phyloP scores from a whole-genome alignment of 2,113 vertebrate species.

The Pelmatolapia mariae region DNA sequence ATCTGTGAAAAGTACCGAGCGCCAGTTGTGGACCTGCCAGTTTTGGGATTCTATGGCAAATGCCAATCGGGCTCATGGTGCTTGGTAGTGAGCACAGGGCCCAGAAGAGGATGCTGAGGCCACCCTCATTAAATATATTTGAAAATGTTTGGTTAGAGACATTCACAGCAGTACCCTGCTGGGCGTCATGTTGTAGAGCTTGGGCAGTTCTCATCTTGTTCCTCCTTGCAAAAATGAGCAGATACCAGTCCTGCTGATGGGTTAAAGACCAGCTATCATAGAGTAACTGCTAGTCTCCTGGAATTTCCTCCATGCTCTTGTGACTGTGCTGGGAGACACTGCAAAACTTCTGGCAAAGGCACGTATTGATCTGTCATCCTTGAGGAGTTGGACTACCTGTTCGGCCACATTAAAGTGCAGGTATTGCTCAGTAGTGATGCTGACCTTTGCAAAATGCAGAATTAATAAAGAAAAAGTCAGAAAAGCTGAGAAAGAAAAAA shows the following conservation, averaged over 20 bases:
- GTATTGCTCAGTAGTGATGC: not conserved
- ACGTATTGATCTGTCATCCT: not conserved
- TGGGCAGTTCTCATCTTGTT: not conserved
- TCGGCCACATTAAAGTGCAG: not conserved
- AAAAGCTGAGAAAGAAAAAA: not conserved
- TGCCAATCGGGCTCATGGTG: not conserved
- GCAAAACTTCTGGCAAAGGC: not conserved
- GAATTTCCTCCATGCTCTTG: not conserved
- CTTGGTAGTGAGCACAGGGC: not conserved
- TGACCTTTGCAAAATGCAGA: not conserved
- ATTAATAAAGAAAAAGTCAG: not conserved
- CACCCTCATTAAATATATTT: not conserved
- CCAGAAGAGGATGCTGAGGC: not conserved
- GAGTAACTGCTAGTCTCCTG: not conserved
- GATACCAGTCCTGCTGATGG: not conserved
- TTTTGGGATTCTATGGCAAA: not conserved
- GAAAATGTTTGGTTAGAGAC: not conserved
- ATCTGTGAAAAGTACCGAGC: not conserved
- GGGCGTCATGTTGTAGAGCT: not conserved
- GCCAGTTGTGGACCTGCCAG: not conserved
- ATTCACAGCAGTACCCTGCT: accelerated
- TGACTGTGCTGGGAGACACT: not conserved
- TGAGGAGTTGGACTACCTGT: not conserved
- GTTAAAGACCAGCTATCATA: not conserved
- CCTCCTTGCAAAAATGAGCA: not conserved